A percentile compares a stretch with the other conserved stretches of the same genome.
phyloP scores from a whole-genome alignment of 2,113 vertebrate species.

The Poecile atricapillus region DNA sequence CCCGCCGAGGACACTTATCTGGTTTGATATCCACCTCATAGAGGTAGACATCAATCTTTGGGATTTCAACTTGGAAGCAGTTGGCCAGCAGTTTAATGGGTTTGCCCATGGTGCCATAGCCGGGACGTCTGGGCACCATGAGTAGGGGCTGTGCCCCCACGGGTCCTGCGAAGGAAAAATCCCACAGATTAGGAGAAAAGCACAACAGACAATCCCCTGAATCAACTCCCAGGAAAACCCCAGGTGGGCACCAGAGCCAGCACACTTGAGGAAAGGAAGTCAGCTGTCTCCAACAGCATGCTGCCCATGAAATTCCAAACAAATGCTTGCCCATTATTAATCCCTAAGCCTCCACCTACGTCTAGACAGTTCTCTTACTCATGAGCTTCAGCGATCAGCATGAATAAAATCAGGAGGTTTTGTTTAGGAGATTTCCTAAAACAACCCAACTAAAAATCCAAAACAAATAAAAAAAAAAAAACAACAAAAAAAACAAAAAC shows the following conservation, averaged over 20 bases:
- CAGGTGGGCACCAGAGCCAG: background rate
- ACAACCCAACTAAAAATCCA: background rate
- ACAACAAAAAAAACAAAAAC: background rate
- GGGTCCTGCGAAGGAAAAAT: slow-evolving; percentile 76
- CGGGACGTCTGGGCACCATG: slow-evolving; percentile 94
- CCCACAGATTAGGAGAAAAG: background rate
- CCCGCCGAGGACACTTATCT: slow-evolving; percentile 97
- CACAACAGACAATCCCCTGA: background rate
- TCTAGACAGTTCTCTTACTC: background rate
- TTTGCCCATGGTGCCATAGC: slow-evolving; percentile 99
- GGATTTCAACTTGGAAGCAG: slow-evolving; percentile 99
- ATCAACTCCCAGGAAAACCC: background rate
- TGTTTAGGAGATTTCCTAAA: background rate
- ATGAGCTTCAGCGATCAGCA: background rate
- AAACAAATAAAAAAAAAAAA: background rate
- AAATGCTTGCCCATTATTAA: background rate
- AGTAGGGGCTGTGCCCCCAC: slow-evolving; percentile 99
- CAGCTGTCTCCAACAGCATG: background rate
- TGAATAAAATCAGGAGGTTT: background rate
- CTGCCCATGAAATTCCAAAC: background rate
- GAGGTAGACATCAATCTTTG: slow-evolving; percentile 99
- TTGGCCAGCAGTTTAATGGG: slow-evolving; percentile 99
- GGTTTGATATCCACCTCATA: slow-evolving; percentile 99
- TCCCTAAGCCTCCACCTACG: background rate
- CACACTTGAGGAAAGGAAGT: background rate